phyloP scores from a whole-genome alignment of 2,797 vertebrate genomes.

The Crocidura indochinensis region DNA sequence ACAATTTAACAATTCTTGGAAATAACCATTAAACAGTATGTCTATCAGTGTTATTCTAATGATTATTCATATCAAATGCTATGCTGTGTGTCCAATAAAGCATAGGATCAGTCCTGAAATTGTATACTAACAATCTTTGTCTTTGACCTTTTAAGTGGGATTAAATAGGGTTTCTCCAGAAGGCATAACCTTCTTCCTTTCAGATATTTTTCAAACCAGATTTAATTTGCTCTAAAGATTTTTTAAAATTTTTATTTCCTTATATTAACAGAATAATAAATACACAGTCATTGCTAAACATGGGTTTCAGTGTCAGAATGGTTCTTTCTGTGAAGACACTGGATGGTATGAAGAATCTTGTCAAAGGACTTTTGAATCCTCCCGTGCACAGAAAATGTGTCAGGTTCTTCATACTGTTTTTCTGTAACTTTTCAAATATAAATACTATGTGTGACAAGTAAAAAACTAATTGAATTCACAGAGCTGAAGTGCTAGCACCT shows the following conservation, averaged over 20 bases:
- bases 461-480: too few relatives aligned
- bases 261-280: conserved; percentile 14
- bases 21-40: conserved; percentile 5
- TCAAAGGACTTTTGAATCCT: neutral
- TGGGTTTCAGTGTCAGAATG: neutral
- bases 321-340: neutral
- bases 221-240: conserved; percentile 10
- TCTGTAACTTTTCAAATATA: neutral
- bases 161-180: neutral
- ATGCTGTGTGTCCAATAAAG: neutral
- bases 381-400: neutral
- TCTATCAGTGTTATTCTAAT: neutral
- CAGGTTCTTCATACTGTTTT: neutral
- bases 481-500: too few relatives aligned
- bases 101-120: neutral
- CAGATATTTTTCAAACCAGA: conserved; percentile 1
- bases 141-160: conserved; percentile 36
- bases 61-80: conserved; percentile 6
- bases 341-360: neutral
- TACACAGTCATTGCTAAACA: neutral
- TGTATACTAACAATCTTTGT: neutral
- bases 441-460: neutral
- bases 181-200: neutral
- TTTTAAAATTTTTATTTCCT: conserved; percentile 49
- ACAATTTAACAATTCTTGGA: conserved; percentile 43